Percentiles rank a stretch among this genome's conserved stretches.
These are phyloP conservation scores for Dascyllus trimaculatus DNA, from an alignment of 2,113 vertebrate species.

Conservation along the genomic window DNA sequence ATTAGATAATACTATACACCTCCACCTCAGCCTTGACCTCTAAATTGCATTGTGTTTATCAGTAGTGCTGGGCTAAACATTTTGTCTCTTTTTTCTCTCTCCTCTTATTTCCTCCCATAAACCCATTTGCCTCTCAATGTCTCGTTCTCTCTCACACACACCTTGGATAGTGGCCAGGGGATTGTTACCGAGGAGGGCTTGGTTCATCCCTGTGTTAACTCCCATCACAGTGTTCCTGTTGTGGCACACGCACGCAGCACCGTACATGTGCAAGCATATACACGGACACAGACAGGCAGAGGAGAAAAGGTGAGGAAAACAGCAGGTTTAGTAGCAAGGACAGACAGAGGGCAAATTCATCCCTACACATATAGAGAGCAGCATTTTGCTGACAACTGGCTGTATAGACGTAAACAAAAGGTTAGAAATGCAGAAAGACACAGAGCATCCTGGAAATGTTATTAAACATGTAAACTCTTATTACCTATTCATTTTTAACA, in stretches of 20 bases:
- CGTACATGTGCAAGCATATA: slow-evolving; percentile 56
- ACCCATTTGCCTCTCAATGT: slow-evolving; percentile 24
- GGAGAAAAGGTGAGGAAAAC: slow-evolving; percentile 65
- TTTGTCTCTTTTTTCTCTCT: neutral
- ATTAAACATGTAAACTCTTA: neutral
- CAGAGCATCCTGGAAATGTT: neutral
- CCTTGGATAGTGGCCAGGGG: slow-evolving; percentile 95
- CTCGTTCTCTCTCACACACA: slow-evolving; percentile 81
- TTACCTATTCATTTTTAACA: neutral
- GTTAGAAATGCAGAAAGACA: slow-evolving; percentile 52
- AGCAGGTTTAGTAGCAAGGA: slow-evolving; percentile 78
- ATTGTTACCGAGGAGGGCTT: slow-evolving; percentile 93
- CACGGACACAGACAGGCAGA: slow-evolving; percentile 63
- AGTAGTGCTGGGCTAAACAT: slow-evolving; percentile 14
- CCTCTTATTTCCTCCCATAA: slow-evolving; percentile 23
- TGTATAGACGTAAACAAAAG: slow-evolving; percentile 42
- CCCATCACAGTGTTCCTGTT: slow-evolving; percentile 95
- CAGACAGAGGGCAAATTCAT: slow-evolving; percentile 56
- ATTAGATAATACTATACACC: slow-evolving; percentile 7
- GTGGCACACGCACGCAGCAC: slow-evolving; percentile 63
- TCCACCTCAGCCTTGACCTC: slow-evolving; percentile 22
- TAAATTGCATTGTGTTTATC: slow-evolving; percentile 25
- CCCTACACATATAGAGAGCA: slow-evolving; percentile 27
- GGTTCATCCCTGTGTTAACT: slow-evolving; percentile 94
- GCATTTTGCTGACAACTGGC: slow-evolving; percentile 30